phyloP scores from a whole-genome alignment of 2,113 vertebrate genomes.

The Gopherus flavomarginatus region DNA sequence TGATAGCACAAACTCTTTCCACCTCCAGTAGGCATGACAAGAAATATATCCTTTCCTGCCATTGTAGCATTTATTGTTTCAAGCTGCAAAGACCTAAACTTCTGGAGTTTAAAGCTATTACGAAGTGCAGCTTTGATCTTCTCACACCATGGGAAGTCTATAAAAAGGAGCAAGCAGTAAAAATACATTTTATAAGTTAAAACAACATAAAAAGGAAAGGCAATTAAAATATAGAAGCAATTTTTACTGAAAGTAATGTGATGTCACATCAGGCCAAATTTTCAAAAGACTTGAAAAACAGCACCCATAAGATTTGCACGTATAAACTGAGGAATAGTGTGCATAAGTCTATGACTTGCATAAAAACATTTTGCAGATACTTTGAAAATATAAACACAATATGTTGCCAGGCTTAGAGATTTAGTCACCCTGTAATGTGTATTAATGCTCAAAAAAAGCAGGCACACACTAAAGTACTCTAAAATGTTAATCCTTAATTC shows the following conservation, averaged over 20 bases:
- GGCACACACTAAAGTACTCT: background rate
- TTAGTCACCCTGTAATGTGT: background rate
- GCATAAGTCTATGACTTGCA: background rate
- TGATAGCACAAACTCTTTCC: slow-evolving; percentile 98
- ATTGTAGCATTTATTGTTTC: slow-evolving; percentile 92
- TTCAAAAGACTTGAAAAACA: background rate
- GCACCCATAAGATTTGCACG: background rate
- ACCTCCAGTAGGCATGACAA: slow-evolving; percentile 97
- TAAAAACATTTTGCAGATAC: background rate
- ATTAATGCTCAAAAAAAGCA: background rate
- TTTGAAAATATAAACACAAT: background rate
- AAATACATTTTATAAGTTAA: background rate
- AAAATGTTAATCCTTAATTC: background rate
- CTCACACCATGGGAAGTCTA: slow-evolving; percentile 93
- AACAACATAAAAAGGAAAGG: background rate
- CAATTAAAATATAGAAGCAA: background rate
- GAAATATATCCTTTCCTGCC: slow-evolving; percentile 90
- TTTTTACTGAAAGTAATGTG: background rate
- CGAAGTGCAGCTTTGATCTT: slow-evolving; percentile 81
- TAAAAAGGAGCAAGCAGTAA: slow-evolving; percentile 5
- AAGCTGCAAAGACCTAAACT: slow-evolving; percentile 90
- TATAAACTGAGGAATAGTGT: background rate
- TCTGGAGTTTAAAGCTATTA: slow-evolving; percentile 84
- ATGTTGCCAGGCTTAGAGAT: background rate
- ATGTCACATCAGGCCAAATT: background rate